phyloP scores from a whole-genome alignment of 2,113 vertebrate species.

The Melanotaenia duboulayi region DNA sequence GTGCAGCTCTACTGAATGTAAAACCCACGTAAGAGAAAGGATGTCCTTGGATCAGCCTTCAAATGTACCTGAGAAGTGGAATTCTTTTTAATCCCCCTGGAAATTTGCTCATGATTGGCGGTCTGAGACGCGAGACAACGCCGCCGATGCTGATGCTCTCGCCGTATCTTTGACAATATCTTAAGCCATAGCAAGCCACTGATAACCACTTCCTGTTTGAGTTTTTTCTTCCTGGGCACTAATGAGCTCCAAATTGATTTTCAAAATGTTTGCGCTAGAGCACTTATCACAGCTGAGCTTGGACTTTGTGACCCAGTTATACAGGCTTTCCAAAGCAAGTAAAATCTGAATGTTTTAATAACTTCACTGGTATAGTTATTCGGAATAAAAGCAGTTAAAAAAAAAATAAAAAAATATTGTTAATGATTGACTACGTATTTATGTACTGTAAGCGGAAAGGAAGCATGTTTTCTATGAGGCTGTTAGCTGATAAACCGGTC shows the following conservation, averaged over 20 bases:
- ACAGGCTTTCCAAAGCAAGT: not conserved
- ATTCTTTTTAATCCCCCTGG: not conserved
- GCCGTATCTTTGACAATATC: not conserved
- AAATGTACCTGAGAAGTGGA: constrained; percentile 3
- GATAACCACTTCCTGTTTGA: not conserved
- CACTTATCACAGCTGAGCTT: not conserved
- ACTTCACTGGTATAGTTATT: not conserved
- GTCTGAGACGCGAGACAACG: not conserved
- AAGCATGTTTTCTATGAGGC: not conserved
- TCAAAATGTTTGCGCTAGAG: not conserved
- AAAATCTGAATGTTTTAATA: too few species aligned
- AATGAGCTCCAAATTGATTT: not conserved
- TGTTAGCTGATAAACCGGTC: not conserved
- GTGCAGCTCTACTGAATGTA: not conserved
- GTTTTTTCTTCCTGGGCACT: not conserved
- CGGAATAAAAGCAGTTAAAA: not conserved
- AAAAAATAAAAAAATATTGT: not conserved
- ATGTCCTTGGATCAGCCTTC: not conserved
- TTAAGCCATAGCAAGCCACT: not conserved
- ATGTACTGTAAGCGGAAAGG: not conserved
- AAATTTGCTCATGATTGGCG: not conserved
- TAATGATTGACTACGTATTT: too few species aligned
- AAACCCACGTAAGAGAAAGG: not conserved
- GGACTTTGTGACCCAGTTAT: not conserved
- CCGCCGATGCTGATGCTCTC: rapidly evolving